Base-by-base conservation (phyloP, 2,888 invertebrate genomes). In the Allacma fusca region DNA sequence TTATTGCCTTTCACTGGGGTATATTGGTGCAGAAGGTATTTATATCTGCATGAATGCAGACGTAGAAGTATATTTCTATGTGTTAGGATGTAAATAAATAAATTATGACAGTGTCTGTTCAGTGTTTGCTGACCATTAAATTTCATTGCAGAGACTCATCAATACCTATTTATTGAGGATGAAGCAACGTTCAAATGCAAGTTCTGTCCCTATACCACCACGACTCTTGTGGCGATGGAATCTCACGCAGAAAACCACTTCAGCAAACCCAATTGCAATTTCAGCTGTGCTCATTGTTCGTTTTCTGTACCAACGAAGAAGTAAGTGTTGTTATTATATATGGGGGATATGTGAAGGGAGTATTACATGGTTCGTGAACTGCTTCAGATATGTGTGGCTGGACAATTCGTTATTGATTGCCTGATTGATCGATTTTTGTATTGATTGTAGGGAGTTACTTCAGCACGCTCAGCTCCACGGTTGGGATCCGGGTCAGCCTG, bases 201-300 rank as follows among this genome's bases (percentile, higher is more conserved):
- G 34, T 90, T 91, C 80, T 94, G 94, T 86, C 94, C 94, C 0
- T 94, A 90, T 86, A 90, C 89, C 80, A 89, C 90, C 50, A 88
- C 89, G 80, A 89, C 91, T 84, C 88, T 90, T 77, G 88, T 89
- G 69, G 87, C 89, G 71, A 89, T 93, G 80, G 88, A 91, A 62
- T 87, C 88, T 28, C 93, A 94, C 86, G 87, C 91, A 82, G 90
- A 91, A 79, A 89, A 90, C 76, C 85, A 85, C 80, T 85, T 87
- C 78, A 87, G 87, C 19, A 86, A 86, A 80, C 87, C 76, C n/a
- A 77, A 72, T 65, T 71, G 76, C 62, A 90, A 91, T 83, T 92
- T 91, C 85, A 93, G 93, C 86, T 96, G 95, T 86, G 91, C 91
- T 84, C 91, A 91, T 85, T 96, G 95, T 85, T 92, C 93, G 0